Conservation (phyloP, 2,113 vertebrate species). For the Cisticola juncidis region DNA sequence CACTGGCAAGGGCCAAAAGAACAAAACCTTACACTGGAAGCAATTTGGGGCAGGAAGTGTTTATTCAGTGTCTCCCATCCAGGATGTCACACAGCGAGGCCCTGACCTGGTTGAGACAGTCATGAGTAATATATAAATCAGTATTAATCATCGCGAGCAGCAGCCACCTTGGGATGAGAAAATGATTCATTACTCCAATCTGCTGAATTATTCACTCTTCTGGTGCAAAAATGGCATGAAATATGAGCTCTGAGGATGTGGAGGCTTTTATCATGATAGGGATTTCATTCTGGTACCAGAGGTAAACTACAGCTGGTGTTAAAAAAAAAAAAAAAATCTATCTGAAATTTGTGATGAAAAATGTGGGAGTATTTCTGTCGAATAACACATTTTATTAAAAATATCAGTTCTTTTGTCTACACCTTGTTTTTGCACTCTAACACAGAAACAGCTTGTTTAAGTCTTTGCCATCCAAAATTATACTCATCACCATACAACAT, state of each 20-base stretch:
- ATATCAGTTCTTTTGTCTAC: neutral
- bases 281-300: neutral
- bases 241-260: conserved; percentile 50
- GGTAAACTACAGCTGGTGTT: neutral
- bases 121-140: conserved; percentile 61
- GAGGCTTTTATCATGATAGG: conserved; percentile 25
- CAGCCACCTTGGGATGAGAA: conserved; percentile 65
- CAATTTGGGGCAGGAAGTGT: neutral
- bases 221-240: conserved; percentile 67
- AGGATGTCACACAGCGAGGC: neutral
- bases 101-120: conserved; percentile 41
- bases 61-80: neutral
- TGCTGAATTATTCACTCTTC: conserved; percentile 69
- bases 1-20: neutral
- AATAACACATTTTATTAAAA: neutral
- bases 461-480: neutral
- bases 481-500: neutral
- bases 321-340: neutral
- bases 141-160: conserved; percentile 54
- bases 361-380: neutral
- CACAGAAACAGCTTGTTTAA: neutral
- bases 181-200: conserved; percentile 69
- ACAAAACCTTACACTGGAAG: neutral
- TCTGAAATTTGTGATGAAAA: neutral
- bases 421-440: neutral